These are phyloP conservation scores for Montipora efflorescens DNA, from an alignment of 64 coral and sea anemone species.

Conservation along the genomic window DNA sequence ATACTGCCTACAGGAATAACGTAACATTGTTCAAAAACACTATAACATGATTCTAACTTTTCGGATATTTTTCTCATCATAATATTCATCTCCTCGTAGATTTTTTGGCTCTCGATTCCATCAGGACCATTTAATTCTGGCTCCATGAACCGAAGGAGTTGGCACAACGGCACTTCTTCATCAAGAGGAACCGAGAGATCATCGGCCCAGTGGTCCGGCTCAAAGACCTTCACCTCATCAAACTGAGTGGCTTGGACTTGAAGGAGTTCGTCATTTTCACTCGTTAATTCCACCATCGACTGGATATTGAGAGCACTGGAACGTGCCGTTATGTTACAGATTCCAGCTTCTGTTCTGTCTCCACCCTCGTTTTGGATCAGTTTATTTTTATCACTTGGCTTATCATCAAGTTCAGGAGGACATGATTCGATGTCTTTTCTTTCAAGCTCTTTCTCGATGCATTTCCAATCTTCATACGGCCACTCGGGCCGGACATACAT, in stretches of 20 bases:
- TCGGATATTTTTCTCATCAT: constrained; percentile 38
- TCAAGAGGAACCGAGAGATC: constrained; percentile 32
- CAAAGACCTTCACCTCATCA: not conserved
- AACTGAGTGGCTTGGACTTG: not conserved
- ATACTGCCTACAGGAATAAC: constrained; percentile 59
- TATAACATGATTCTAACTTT: constrained; percentile 17
- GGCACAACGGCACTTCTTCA: constrained; percentile 14
- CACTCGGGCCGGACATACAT: constrained; percentile 1
- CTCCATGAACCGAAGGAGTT: constrained; percentile 40
- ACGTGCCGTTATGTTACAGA: not conserved
- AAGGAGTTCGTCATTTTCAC: not conserved
- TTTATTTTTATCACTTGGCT: not conserved
- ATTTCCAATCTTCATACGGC: constrained; percentile 27
- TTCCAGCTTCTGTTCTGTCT: not conserved
- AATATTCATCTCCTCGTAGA: constrained; percentile 22
- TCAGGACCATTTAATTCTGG: constrained; percentile 1
- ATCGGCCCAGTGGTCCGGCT: constrained; percentile 34
- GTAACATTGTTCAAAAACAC: constrained; percentile 41
- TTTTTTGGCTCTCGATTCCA: constrained; percentile 18
- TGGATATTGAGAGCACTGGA: not conserved
- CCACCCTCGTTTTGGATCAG: not conserved
- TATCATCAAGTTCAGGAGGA: not conserved
- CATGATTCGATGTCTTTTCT: not conserved
- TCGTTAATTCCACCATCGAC: not conserved
- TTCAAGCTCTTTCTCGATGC: not conserved